A percentile compares a stretch with the other conserved stretches of the same genome.
Conservation (phyloP, 2,888 invertebrate species). For the Diabrotica balteata region DNA sequence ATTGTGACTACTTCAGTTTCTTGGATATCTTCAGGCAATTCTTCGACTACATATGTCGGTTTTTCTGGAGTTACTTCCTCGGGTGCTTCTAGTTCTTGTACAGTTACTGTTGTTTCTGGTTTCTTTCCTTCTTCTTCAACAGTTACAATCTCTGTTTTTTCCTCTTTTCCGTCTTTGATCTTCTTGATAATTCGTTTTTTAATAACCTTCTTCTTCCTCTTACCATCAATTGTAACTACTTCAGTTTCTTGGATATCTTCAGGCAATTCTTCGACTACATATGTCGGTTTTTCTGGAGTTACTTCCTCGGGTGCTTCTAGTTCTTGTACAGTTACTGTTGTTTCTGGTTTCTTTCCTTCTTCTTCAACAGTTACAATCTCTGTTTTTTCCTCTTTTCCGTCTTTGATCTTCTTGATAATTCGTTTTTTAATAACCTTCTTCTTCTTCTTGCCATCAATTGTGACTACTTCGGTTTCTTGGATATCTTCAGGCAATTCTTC, state of each 20-base stretch:
- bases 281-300: neutral
- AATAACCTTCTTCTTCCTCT: neutral
- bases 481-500: neutral
- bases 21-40: neutral
- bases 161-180: neutral
- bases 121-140: neutral
- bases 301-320: neutral
- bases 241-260: neutral
- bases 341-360: neutral
- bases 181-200: neutral
- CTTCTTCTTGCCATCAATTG: neutral
- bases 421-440: neutral
- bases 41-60: neutral
- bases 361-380: neutral
- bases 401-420: neutral
- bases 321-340: neutral
- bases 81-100: neutral
- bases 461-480: neutral
- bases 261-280: neutral
- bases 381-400: neutral
- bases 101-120: neutral
- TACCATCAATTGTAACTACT: neutral
- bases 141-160: neutral
- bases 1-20: neutral
- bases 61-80: neutral